Conservation (phyloP, 2,113 vertebrate genomes). For the Notiomystis cincta region DNA sequence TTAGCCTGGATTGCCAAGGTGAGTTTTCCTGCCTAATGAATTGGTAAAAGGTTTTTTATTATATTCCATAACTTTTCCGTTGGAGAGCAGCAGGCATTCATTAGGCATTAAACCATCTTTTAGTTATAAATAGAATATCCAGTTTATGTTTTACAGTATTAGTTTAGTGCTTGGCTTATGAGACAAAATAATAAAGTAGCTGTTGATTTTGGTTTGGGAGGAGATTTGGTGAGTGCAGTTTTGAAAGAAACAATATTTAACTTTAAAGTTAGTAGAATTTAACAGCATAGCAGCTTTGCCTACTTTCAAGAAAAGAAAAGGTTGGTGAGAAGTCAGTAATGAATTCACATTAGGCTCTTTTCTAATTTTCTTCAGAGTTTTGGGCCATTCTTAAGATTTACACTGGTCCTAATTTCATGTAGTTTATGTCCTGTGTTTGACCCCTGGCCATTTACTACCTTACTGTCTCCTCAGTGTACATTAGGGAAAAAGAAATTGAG, state of each 20-base stretch:
- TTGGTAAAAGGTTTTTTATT: slow-evolving; percentile 22
- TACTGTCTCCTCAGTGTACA: not conserved
- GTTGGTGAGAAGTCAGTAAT: not conserved
- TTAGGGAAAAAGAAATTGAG: not conserved
- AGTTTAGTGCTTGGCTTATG: not conserved
- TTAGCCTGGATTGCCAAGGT: not conserved
- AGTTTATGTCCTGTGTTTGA: not conserved
- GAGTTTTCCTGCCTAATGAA: slow-evolving; percentile 15
- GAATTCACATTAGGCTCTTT: not conserved
- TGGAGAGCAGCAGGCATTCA: not conserved
- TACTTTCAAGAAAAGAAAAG: not conserved
- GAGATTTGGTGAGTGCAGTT: not conserved
- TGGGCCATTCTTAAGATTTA: not conserved
- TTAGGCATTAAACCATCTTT: not conserved
- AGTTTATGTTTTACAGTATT: not conserved
- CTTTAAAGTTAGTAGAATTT: not conserved
- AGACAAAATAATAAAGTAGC: not conserved
- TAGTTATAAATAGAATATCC: not conserved
- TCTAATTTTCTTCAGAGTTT: not conserved
- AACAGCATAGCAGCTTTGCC: not conserved
- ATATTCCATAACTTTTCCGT: not conserved
- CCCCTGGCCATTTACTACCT: not conserved
- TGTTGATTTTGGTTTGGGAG: not conserved
- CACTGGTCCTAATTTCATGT: not conserved
- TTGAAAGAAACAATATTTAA: not conserved